Evolutionary conservation across 2,113 vertebrate species (phyloP).

Genomic region (Recurvirostra avosetta): DNA sequence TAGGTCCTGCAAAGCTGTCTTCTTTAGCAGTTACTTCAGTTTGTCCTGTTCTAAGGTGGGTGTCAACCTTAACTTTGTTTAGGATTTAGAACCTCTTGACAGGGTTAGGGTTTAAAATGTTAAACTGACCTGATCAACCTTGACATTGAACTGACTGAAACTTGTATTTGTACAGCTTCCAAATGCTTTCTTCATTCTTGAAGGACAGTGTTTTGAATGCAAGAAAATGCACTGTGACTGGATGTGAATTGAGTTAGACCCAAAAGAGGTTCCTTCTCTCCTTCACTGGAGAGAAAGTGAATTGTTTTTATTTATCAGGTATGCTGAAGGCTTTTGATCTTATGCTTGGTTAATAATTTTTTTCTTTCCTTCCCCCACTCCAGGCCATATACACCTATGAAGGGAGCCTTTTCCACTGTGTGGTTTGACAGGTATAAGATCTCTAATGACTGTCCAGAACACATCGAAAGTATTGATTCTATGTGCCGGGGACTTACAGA

Average conservation of each 20-base stretch:
- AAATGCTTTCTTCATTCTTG: neutral
- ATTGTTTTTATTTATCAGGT: neutral
- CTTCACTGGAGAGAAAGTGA: neutral
- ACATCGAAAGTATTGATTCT: constrained; percentile 82
- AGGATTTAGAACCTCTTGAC: neutral
- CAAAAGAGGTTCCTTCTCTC: neutral
- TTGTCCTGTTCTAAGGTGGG: neutral
- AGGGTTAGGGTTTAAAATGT: neutral
- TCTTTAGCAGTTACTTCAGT: neutral
- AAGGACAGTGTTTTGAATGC: neutral
- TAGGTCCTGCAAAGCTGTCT: neutral
- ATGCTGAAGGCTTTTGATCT: neutral
- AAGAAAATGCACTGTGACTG: neutral
- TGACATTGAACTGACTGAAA: neutral
- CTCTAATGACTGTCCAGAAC: constrained; percentile 81
- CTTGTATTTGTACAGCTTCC: neutral
- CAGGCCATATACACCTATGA: constrained; percentile 88
- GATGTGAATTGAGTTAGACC: neutral
- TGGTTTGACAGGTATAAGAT: constrained; percentile 93
- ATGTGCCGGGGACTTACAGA: constrained; percentile 78
- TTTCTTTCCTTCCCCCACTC: neutral
- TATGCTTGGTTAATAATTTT: neutral
- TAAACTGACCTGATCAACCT: neutral
- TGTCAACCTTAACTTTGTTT: neutral
- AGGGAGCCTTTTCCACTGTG: constrained; percentile 79